Evolutionary conservation across 2,888 invertebrate genomes (phyloP), one percentile per base, ranked within the genome.

Genomic region (Gastrophysa polygoni): DNA sequence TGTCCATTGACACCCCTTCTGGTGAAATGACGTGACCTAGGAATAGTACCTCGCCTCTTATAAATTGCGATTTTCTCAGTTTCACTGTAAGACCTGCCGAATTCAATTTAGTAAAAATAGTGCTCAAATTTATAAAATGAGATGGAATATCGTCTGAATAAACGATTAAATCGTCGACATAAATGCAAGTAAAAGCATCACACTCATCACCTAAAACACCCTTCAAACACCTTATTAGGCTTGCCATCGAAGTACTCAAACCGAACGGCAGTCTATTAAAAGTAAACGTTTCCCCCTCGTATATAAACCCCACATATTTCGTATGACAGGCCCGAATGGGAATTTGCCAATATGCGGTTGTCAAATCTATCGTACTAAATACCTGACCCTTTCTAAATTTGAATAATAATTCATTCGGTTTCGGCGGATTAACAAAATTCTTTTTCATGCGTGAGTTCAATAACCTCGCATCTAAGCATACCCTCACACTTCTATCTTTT

Each of bases 381-480:
- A 55, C 24, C 20, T 47, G 28, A 1, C 59, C 55, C 14, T 32
- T 21, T 20, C 10, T 28, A 55, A 63, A 58, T 34, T 47, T 47
- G 29, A 16, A 47, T 11, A 59, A 29, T 28, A 63, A 44, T 34
- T 62, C 51, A 11, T 17, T 11, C 1, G 43, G 47, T 21, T 52
- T 58, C 16, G 62, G 63, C n/a, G 68, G 68, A 3, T 16, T 48
- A 10, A 63, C 59, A 34, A 55, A 21, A 51, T 66, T 64, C 11
- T 55, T 44, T 24, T 43, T 28, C 38, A 65, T 58, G 6, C 51
- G 48, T 3, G 43, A 32, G 43, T 68, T 68, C n/a, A 63, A 51
- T 16, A 38, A n/a, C 3, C 64, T 46, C n/a, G 67, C 64, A 47
- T 67, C 64, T 21, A 68, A 14, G 49, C 68, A 68, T 11, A 67